These are phyloP conservation scores for Caerostris darwini DNA, from an alignment of 1,140 invertebrate genomes.

Conservation along the genomic window DNA sequence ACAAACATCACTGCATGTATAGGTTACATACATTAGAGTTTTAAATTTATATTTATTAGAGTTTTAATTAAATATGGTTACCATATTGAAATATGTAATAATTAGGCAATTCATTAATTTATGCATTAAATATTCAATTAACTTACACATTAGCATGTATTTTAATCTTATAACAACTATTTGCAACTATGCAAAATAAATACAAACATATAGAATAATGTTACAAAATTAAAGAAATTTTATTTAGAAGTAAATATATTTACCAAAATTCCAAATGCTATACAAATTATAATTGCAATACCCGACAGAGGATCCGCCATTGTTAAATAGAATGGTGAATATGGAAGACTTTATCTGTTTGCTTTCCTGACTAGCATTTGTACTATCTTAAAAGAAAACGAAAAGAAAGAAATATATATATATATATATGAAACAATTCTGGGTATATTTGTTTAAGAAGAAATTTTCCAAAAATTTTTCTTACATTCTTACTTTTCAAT, in stretches of 20 bases:
- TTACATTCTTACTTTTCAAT: no score
- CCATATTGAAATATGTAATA: background rate
- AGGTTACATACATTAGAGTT: no score
- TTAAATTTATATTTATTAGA: no score
- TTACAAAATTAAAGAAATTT: background rate
- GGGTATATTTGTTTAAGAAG: no score
- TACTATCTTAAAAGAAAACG: background rate
- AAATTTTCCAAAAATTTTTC: no score
- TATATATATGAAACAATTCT: no score
- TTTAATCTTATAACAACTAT: background rate
- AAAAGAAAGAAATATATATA: no score
- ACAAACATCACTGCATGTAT: no score
- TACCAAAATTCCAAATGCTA: slow-evolving; percentile 77
- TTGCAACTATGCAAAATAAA: background rate
- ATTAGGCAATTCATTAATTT: background rate
- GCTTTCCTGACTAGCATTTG: background rate
- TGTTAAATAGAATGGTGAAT: background rate
- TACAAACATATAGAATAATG: background rate
- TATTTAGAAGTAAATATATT: background rate
- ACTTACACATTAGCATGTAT: background rate
- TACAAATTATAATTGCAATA: slow-evolving; percentile 75
- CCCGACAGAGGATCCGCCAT: slow-evolving; percentile 76
- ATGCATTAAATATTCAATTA: background rate
- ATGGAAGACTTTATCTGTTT: background rate
- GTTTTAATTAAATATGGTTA: no score